Percentiles rank a stretch among this genome's conserved stretches.
Conservation (phyloP, 2,888 invertebrate genomes). For the Oscheius onirici region DNA sequence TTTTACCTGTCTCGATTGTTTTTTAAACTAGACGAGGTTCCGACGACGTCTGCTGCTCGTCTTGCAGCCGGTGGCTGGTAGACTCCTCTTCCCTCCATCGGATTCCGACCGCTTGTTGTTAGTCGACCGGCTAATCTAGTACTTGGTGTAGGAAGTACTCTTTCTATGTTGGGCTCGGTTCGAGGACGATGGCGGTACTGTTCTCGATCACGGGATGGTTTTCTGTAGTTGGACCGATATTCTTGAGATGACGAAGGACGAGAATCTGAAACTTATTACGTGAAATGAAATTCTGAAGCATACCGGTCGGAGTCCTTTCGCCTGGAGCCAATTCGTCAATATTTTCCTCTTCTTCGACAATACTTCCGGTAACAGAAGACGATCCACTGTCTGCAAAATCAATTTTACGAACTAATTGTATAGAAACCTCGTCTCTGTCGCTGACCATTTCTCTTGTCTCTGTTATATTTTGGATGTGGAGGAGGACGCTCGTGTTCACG, state of each 20-base stretch:
- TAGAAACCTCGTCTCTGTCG: slow-evolving; percentile 19
- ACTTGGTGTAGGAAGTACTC: background rate
- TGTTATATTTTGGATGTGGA: slow-evolving; percentile 2
- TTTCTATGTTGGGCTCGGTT: background rate
- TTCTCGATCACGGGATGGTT: background rate
- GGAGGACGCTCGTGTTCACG: slow-evolving; percentile 12
- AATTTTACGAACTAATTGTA: background rate
- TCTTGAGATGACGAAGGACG: background rate
- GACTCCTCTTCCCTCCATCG: background rate
- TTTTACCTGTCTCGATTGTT: slow-evolving; percentile 24
- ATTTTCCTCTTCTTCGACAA: slow-evolving; percentile 39
- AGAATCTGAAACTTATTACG: background rate
- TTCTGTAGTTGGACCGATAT: background rate
- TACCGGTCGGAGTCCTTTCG: slow-evolving; percentile 46
- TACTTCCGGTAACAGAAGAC: slow-evolving; percentile 47
- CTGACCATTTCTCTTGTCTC: background rate
- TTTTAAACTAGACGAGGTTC: background rate
- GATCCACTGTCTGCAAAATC: slow-evolving; percentile 40
- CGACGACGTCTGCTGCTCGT: slow-evolving; percentile 18
- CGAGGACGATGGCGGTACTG: background rate
- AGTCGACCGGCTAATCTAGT: slow-evolving; percentile 17
- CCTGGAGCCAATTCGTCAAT: slow-evolving; percentile 39
- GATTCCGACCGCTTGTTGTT: background rate
- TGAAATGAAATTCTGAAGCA: background rate
- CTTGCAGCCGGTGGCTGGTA: slow-evolving; percentile 27